Evolutionary conservation across 2,888 invertebrate genomes (phyloP).

Genomic region (Balanococcus diminutus): DNA sequence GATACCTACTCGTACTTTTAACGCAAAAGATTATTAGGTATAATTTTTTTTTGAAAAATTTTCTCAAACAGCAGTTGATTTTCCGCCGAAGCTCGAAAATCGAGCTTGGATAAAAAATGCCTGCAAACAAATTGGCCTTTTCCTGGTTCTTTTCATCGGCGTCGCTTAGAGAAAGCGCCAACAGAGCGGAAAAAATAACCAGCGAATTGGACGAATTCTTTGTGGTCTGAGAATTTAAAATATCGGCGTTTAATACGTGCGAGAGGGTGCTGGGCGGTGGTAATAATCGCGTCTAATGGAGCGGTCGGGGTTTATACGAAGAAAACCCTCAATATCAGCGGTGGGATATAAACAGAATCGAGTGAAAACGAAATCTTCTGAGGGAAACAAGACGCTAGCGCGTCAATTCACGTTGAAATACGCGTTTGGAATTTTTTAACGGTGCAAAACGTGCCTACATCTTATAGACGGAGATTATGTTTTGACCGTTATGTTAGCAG

Average conservation of each 20-base stretch:
- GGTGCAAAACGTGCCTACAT: conserved; percentile 15
- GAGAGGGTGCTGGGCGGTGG: too few relatives aligned
- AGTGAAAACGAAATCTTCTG: not conserved
- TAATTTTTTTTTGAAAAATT: not conserved
- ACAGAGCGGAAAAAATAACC: not conserved
- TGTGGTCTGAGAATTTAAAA: not conserved
- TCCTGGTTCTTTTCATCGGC: not conserved
- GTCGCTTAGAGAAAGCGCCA: not conserved
- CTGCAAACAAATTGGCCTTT: not conserved
- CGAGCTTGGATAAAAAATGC: not conserved
- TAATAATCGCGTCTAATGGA: not conserved
- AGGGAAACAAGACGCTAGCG: not conserved
- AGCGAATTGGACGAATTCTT: not conserved
- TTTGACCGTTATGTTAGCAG: conserved; percentile 9
- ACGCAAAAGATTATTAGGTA: not conserved
- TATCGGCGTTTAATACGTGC: too few relatives aligned
- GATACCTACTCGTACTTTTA: too few relatives aligned
- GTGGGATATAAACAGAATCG: not conserved
- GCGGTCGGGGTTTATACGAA: not conserved
- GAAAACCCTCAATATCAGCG: not conserved
- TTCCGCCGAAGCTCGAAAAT: not conserved
- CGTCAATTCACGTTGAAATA: conserved; percentile 35
- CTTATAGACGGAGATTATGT: conserved; percentile 13
- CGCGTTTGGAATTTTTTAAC: conserved; percentile 39
- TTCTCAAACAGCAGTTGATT: not conserved